These are phyloP conservation scores for Apodemia duryi DNA, from an alignment of 2,888 invertebrate species.

Conservation along the genomic window DNA sequence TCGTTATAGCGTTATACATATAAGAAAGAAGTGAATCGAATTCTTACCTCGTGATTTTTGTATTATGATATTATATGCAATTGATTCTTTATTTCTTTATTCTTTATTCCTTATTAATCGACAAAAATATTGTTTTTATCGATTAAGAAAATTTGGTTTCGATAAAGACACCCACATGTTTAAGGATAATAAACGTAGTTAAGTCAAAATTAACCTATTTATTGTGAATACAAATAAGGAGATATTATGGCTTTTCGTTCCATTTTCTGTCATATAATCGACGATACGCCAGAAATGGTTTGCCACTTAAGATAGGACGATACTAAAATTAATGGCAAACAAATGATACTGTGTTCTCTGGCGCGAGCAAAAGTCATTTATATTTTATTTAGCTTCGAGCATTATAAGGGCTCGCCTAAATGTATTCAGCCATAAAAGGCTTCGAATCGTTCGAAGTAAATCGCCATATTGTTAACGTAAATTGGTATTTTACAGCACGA, in stretches of 20 bases:
- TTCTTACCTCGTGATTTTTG: neutral
- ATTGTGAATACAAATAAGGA: slow-evolving; percentile 15
- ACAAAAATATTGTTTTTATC: neutral
- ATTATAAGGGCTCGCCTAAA: slow-evolving; percentile 60
- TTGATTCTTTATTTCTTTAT: neutral
- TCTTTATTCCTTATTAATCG: no score
- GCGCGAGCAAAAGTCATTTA: slow-evolving; percentile 41
- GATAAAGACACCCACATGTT: neutral
- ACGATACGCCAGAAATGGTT: slow-evolving; percentile 19
- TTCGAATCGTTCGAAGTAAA: slow-evolving; percentile 62
- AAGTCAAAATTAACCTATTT: slow-evolving; percentile 8
- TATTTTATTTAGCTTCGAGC: slow-evolving; percentile 47
- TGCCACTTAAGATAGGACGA: slow-evolving; percentile 42
- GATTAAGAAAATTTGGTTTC: neutral
- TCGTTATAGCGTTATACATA: no score
- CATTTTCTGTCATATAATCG: slow-evolving; percentile 13
- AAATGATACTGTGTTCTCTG: slow-evolving; percentile 41
- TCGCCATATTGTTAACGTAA: slow-evolving; percentile 72
- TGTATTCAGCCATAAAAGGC: slow-evolving; percentile 62
- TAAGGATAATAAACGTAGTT: neutral
- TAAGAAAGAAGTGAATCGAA: no score
- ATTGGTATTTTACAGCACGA: slow-evolving; percentile 72
- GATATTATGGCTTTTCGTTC: slow-evolving; percentile 18
- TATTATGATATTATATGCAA: neutral
- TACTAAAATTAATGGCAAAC: slow-evolving; percentile 51